phyloP scores from a whole-genome alignment of 2,888 invertebrate genomes.

The Apotomis capreana region DNA sequence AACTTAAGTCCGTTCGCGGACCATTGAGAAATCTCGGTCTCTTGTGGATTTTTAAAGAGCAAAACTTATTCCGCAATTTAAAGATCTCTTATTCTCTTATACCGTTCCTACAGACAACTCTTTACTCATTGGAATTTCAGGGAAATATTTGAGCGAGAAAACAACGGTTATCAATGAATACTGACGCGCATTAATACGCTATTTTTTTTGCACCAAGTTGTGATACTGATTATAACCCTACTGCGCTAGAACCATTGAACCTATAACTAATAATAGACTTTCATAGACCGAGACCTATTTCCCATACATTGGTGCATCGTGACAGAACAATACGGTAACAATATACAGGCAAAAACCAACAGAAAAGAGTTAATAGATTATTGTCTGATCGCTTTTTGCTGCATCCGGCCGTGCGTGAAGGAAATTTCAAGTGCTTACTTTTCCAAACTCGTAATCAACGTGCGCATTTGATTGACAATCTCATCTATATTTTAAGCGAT shows the following conservation, averaged over 20 bases:
- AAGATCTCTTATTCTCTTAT: too few species aligned
- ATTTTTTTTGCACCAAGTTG: background rate
- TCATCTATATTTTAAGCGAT: background rate
- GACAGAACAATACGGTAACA: conserved; percentile 34
- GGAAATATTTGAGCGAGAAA: too few species aligned
- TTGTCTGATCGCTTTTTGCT: conserved; percentile 23
- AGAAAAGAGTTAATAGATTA: conserved; percentile 34
- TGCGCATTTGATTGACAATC: background rate
- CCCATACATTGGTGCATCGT: conserved; percentile 36
- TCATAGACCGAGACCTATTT: conserved; percentile 41
- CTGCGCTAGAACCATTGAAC: conserved; percentile 33
- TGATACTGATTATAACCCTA: conserved; percentile 12
- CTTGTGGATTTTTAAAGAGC: too few species aligned
- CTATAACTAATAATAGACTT: conserved; percentile 42
- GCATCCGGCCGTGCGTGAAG: conserved; percentile 24
- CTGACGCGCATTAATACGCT: background rate
- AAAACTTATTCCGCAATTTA: too few species aligned
- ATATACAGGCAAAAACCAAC: conserved; percentile 27
- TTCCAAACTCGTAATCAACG: background rate
- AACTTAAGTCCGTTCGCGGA: too few species aligned
- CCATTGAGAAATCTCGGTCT: too few species aligned
- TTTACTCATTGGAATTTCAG: too few species aligned
- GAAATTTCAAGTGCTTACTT: background rate
- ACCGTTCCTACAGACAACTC: too few species aligned
- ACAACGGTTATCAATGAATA: too few species aligned